Evolutionary conservation across 2,113 vertebrate species (phyloP), one percentile per base, ranked within the genome.

Genomic region (Hyaena hyaena): DNA sequence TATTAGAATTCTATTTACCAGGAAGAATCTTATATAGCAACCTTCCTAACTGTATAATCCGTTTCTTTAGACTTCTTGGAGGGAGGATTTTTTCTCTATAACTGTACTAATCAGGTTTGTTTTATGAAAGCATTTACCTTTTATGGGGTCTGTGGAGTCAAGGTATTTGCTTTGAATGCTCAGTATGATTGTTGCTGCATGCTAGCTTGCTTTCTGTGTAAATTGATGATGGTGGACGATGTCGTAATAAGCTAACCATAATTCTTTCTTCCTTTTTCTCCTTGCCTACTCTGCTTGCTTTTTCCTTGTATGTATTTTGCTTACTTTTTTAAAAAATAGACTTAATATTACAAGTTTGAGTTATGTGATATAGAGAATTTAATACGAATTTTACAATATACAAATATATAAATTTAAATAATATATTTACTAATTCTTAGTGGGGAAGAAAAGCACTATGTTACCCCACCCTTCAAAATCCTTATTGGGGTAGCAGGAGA

Each of bases 221-320:
- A 98, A 97, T 98, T 96, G 35, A 91, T 98, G 97, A 95, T 97
- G 93, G 95, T 98, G 39, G 95, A 98, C 96, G 98, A 96, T 99
- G 96, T 98, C 95, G 98, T 90, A 98, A 97, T 96, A 84, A 97
- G 97, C 98, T 98, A 98, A 98, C 98, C 98, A 98, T 98, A 97
- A 92, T 97, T 98, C 97, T 98, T 98, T 98, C 97, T 98, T 98
- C 98, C 98, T 98, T 98, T 98, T 98, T 98, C 97, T 98, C 98
- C 98, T 99, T 98, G 98, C 98, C 98, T 98, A 98, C 98, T 98
- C 94, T 98, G 97, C 98, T 99, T 99, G 97, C 98, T 99, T 99
- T 98, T 98, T 98, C 98, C 97, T 99, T 98, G 98, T 99, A 99
- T 98, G 98, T 98, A 97, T 98, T 98, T 98, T 98, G 98, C 96